Evolutionary conservation across 2,888 invertebrate species (phyloP).

Genomic region (Noctua pronuba): DNA sequence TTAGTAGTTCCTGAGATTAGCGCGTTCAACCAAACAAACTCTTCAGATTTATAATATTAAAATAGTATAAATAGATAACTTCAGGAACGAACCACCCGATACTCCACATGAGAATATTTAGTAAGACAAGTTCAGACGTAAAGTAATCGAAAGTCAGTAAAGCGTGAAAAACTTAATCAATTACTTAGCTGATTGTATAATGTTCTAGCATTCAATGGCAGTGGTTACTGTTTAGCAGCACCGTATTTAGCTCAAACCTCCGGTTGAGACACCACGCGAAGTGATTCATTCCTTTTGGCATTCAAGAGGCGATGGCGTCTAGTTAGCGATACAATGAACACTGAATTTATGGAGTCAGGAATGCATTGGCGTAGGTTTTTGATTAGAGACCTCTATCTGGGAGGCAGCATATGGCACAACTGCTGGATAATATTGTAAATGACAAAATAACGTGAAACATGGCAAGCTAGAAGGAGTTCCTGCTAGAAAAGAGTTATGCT

Average conservation of each 20-base stretch:
- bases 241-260: slow-evolving; percentile 49
- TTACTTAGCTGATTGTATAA: slow-evolving; percentile 19
- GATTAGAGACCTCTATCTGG: not conserved
- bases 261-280: slow-evolving; percentile 31
- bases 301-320: slow-evolving; percentile 32
- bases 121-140: slow-evolving; percentile 1
- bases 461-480: not conserved
- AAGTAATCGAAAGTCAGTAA: slow-evolving; percentile 13
- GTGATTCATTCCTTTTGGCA: slow-evolving; percentile 54
- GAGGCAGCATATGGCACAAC: not conserved
- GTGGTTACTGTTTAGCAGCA: slow-evolving; percentile 23
- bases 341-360: slow-evolving; percentile 25
- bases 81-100: not conserved
- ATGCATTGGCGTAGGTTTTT: slow-evolving; percentile 29
- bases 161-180: slow-evolving; percentile 19
- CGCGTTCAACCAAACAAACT: too few relatives aligned
- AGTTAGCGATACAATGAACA: slow-evolving; percentile 32
- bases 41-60: too few relatives aligned
- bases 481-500: not conserved
- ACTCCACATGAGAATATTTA: not conserved
- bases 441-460: not conserved
- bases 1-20: too few relatives aligned
- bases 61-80: too few relatives aligned
- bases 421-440: not conserved
- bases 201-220: slow-evolving; percentile 31